Percentiles rank a stretch among this genome's conserved stretches.
phyloP scores from a whole-genome alignment of 1,140 invertebrate genomes.

The Heterodera carotae region DNA sequence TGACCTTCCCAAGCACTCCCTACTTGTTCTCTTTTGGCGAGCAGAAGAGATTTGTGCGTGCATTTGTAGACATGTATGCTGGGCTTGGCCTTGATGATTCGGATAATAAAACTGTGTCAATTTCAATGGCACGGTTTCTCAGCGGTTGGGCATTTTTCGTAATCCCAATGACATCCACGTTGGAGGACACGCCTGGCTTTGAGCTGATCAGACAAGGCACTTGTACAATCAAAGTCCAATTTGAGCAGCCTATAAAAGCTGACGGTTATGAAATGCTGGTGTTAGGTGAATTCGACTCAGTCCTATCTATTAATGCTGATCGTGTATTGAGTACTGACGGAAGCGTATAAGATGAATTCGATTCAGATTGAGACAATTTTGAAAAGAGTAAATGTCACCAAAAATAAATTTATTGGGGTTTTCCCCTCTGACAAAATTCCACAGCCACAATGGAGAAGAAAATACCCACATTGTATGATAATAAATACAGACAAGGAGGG shows the following conservation, averaged over 20 bases:
- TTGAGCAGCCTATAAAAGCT: slow-evolving; percentile 12
- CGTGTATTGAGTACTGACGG: slow-evolving; percentile 32
- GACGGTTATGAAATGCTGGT: slow-evolving; percentile 31
- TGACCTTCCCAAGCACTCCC: slow-evolving; percentile 25
- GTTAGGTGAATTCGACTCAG: slow-evolving; percentile 40
- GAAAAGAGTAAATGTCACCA: background rate
- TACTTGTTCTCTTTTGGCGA: slow-evolving; percentile 22
- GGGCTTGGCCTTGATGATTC: slow-evolving; percentile 9
- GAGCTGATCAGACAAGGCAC: slow-evolving; percentile 40
- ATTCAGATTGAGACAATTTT: slow-evolving; percentile 19
- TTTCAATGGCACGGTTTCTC: slow-evolving; percentile 26
- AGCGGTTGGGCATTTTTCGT: slow-evolving; percentile 44
- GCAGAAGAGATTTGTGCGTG: slow-evolving; percentile 25
- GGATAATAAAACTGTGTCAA: slow-evolving; percentile 34
- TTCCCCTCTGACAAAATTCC: slow-evolving; percentile 30
- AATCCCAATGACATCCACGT: slow-evolving; percentile 32
- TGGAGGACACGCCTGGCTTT: slow-evolving; percentile 31
- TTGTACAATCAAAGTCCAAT: slow-evolving; percentile 26
- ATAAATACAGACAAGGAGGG: slow-evolving; percentile 8
- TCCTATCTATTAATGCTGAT: slow-evolving; percentile 36
- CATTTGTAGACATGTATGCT: slow-evolving; percentile 41
- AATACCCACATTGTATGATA: slow-evolving; percentile 25
- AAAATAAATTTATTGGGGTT: slow-evolving; percentile 31
- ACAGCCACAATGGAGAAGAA: background rate
- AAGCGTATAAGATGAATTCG: slow-evolving; percentile 36